A percentile compares a stretch with the other conserved stretches of the same genome.
phyloP scores from a whole-genome alignment of 1,140 invertebrate genomes.

The Calephelis virginiensis region DNA sequence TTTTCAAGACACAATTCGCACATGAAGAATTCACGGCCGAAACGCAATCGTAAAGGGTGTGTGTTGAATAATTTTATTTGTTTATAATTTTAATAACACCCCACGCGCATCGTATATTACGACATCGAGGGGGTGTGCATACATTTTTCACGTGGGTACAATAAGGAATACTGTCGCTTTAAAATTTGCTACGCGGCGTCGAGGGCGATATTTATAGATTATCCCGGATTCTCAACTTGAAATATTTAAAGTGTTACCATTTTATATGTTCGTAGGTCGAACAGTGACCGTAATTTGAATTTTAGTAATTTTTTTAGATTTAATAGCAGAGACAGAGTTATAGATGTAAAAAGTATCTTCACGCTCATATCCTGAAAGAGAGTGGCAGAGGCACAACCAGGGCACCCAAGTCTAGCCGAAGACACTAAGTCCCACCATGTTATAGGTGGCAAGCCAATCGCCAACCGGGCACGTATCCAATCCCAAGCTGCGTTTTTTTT shows the following conservation, averaged over 20 bases:
- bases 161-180: conserved; percentile 73
- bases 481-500: too few relatives aligned
- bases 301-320: too few relatives aligned
- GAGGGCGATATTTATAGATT: conserved; percentile 68
- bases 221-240: conserved; percentile 30
- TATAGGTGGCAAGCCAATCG: too few relatives aligned
- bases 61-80: conserved; percentile 74
- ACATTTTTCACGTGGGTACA: conserved; percentile 66
- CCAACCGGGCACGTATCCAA: too few relatives aligned
- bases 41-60: conserved; percentile 46
- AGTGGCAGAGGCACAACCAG: too few relatives aligned
- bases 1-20: conserved; percentile 31
- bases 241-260: neutral
- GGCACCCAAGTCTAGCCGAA: too few relatives aligned
- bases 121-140: conserved; percentile 48
- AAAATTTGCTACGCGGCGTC: conserved; percentile 54
- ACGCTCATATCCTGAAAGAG: too few relatives aligned
- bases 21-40: conserved; percentile 55
- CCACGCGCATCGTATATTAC: conserved; percentile 49
- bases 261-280: neutral
- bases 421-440: too few relatives aligned
- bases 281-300: neutral
- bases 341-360: too few relatives aligned
- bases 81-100: conserved; percentile 77
- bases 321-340: too few relatives aligned